Percentiles rank a stretch among this genome's conserved stretches.
Conservation (phyloP, 2,888 invertebrate genomes). For the Rotaria magnacalcarata region DNA sequence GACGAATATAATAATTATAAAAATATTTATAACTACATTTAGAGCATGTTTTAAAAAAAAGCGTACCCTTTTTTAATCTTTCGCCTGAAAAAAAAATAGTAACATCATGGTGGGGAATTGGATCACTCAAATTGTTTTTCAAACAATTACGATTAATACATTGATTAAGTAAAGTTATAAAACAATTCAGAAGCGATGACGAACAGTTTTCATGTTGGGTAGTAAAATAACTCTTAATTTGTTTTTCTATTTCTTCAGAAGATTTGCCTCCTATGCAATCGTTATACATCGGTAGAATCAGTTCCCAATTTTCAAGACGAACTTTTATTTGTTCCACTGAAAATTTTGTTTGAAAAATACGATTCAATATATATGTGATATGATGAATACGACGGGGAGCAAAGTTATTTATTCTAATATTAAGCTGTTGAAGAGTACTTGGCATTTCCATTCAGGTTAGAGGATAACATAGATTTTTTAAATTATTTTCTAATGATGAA, state of each 20-base stretch:
- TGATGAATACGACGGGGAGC: neutral
- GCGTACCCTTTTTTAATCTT: neutral
- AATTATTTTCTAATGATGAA: neutral
- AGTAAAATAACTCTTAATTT: neutral
- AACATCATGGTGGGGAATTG: neutral
- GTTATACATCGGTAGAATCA: neutral
- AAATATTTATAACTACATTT: neutral
- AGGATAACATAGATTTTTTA: neutral
- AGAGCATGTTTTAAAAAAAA: neutral
- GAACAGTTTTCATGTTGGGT: neutral
- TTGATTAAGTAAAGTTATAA: neutral
- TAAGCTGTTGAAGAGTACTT: neutral
- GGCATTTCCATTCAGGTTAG: neutral
- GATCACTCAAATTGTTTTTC: neutral
- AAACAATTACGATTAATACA: neutral
- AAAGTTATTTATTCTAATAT: neutral
- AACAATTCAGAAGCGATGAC: neutral
- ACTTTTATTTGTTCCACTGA: neutral
- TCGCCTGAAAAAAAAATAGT: neutral
- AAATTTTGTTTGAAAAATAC: neutral
- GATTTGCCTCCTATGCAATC: neutral
- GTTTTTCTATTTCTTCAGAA: neutral
- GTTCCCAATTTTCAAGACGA: neutral
- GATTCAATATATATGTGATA: neutral
- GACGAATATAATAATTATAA: neutral